These are phyloP conservation scores for Gymnogyps californianus DNA, from an alignment of 2,113 vertebrate species.

Conservation along the genomic window DNA sequence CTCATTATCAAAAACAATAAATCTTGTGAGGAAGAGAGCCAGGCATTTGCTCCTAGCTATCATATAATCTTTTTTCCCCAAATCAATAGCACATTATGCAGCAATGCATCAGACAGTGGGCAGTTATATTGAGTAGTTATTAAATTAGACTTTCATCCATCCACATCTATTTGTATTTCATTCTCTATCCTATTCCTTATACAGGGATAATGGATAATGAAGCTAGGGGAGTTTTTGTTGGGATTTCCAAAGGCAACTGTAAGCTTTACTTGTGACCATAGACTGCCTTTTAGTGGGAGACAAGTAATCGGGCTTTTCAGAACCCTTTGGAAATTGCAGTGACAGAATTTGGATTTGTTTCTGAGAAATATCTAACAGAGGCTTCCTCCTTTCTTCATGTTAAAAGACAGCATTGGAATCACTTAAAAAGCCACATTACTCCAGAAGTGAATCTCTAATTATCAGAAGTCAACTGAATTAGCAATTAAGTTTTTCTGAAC, in stretches of 20 bases:
- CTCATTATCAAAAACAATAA: constrained; percentile 20
- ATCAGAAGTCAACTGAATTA: background rate
- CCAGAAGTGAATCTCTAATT: background rate
- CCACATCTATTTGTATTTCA: constrained; percentile 7
- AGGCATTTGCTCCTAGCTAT: background rate
- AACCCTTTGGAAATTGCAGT: background rate
- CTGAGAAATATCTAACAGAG: background rate
- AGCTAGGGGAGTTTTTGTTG: background rate
- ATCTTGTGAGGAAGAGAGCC: background rate
- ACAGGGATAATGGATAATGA: background rate
- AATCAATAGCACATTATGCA: constrained; percentile 31
- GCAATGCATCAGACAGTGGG: constrained; percentile 26
- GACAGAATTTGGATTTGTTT: background rate
- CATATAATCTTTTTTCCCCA: background rate
- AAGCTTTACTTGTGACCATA: background rate
- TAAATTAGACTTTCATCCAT: constrained; percentile 43
- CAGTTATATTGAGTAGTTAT: constrained; percentile 37
- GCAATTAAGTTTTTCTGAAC: background rate
- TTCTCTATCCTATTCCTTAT: background rate
- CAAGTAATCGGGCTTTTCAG: background rate
- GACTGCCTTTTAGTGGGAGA: background rate
- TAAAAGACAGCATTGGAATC: background rate
- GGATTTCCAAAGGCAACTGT: background rate
- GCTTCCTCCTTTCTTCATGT: background rate
- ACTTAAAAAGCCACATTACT: background rate